Conservation (phyloP, 2,888 invertebrate genomes). For the Reticulitermes lucifugus region DNA sequence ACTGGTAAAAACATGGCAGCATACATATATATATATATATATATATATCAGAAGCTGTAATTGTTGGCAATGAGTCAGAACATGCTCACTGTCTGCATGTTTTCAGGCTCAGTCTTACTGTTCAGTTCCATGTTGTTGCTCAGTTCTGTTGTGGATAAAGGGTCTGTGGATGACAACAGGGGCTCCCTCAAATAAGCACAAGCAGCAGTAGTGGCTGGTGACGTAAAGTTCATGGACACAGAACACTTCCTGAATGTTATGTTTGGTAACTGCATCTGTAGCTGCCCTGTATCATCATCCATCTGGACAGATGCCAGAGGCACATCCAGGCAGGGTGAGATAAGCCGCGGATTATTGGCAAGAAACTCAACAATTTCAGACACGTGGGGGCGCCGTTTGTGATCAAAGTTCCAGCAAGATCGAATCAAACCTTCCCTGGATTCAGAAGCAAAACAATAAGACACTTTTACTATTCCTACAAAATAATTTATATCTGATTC, state of each 20-base stretch:
- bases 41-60: not conserved
- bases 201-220: not conserved
- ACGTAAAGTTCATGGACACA: conserved; percentile 52
- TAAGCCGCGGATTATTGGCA: conserved; percentile 79
- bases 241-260: conserved; percentile 64
- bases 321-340: conserved; percentile 83
- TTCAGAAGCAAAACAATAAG: not conserved
- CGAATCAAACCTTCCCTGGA: conserved; percentile 79
- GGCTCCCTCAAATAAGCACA: conserved; percentile 23
- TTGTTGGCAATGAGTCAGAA: not conserved
- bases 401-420: conserved; percentile 82
- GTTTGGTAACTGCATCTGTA: conserved; percentile 67
- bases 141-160: not conserved
- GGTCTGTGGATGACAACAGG: conserved; percentile 1
- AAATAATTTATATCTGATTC: no score
- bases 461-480: no score
- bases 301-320: conserved; percentile 80
- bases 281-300: conserved; percentile 70
- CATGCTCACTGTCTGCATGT: not conserved
- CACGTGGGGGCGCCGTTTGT: conserved; percentile 78
- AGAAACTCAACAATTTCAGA: conserved; percentile 85
- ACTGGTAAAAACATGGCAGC: no score
- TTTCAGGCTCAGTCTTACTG: not conserved
- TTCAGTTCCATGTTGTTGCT: not conserved
- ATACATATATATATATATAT: not conserved